Conservation (phyloP, 2,797 vertebrate species). For the Phaenicophaeus curvirostris region DNA sequence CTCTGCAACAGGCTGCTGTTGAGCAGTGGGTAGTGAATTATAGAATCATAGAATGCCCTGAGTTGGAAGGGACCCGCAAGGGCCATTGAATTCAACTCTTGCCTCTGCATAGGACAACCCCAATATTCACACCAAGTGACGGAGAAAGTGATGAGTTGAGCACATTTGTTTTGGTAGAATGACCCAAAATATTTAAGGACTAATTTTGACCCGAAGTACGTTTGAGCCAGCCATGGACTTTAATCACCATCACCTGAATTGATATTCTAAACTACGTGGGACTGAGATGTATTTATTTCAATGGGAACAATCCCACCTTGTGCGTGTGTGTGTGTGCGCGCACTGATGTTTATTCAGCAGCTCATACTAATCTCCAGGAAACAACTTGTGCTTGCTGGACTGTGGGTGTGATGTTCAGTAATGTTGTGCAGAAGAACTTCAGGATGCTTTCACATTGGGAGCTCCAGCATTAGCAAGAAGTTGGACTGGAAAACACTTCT, state of each 20-base stretch:
- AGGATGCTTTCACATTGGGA: not conserved
- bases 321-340: not conserved
- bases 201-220: not conserved
- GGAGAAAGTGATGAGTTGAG: no score
- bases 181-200: not conserved
- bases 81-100: no score
- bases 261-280: no score
- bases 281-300: not conserved
- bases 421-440: not conserved
- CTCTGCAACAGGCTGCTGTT: not conserved
- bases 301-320: not conserved
- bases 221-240: not conserved
- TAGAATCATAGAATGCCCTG: no score
- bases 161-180: not conserved
- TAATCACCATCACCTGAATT: not conserved
- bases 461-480: not conserved
- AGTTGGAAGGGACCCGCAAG: no score
- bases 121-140: no score
- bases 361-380: not conserved
- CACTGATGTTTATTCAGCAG: not conserved
- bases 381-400: not conserved
- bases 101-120: no score
- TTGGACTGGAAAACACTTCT: not conserved
- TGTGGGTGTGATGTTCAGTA: not conserved
- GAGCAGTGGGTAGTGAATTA: not conserved